Evolutionary conservation across 2,888 invertebrate genomes (phyloP).

Genomic region (Callinectes sapidus): DNA sequence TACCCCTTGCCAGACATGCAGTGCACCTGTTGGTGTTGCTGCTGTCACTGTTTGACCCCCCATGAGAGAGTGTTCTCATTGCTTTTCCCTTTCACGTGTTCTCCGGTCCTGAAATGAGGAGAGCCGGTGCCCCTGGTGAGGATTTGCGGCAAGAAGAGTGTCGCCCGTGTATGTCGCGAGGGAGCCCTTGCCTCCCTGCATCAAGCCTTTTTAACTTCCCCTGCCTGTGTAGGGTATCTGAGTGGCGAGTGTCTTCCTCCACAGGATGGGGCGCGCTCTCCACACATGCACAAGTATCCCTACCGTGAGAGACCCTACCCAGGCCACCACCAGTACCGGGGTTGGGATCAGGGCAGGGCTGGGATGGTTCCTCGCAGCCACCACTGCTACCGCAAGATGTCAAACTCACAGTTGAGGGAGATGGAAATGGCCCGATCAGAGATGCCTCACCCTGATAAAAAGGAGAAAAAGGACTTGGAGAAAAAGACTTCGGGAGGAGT

Average conservation of each 20-base stretch:
- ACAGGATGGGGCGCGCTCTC: constrained; percentile 56
- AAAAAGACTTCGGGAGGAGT: constrained; percentile 46
- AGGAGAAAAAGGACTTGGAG: constrained; percentile 48
- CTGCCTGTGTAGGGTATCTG: constrained; percentile 41
- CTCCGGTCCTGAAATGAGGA: constrained; percentile 15
- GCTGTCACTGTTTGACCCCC: constrained; percentile 24
- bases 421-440: constrained; percentile 57
- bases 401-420: constrained; percentile 47
- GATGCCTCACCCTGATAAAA: constrained; percentile 56
- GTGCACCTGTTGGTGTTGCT: not conserved
- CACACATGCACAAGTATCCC: constrained; percentile 48
- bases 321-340: constrained; percentile 35
- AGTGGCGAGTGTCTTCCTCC: constrained; percentile 51
- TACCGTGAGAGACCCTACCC: constrained; percentile 44
- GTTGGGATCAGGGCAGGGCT: not conserved
- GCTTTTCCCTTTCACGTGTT: constrained; percentile 37
- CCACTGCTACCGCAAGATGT: constrained; percentile 47
- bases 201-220: constrained; percentile 28
- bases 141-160: constrained; percentile 17
- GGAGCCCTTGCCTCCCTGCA: constrained; percentile 33
- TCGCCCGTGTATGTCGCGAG: constrained; percentile 19
- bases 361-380: constrained; percentile 9
- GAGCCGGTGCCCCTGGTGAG: constrained; percentile 6
- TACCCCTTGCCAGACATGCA: constrained; percentile 33
- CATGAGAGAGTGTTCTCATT: constrained; percentile 31